A percentile compares a stretch with the other conserved stretches of the same genome.
These are phyloP conservation scores for Spilogale gracilis DNA, from an alignment of 2,113 vertebrate genomes.

Conservation along the genomic window DNA sequence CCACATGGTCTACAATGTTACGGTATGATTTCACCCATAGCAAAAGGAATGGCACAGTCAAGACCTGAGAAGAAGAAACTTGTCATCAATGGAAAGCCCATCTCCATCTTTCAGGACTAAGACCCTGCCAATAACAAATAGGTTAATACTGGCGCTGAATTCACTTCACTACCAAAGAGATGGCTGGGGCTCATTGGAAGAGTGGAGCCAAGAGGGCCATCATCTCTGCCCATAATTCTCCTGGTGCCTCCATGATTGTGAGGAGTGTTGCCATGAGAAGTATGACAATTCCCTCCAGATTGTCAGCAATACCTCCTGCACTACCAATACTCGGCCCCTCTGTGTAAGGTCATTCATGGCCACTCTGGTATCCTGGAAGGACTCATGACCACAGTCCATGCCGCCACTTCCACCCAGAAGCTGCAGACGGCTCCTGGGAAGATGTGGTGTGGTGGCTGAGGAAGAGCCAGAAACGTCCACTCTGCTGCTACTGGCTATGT, in stretches of 20 bases:
- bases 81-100: background rate
- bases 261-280: background rate
- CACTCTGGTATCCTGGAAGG: background rate
- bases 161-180: background rate
- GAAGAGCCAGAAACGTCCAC: background rate
- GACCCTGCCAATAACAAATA: background rate
- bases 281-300: background rate
- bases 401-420: background rate
- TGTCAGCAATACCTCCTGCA: background rate
- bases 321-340: background rate
- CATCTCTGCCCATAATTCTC: background rate
- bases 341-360: background rate
- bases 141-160: background rate
- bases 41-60: background rate
- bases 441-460: background rate
- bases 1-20: background rate
- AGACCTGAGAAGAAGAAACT: background rate
- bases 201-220: background rate
- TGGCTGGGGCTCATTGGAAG: background rate
- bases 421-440: background rate
- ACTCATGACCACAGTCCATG: background rate
- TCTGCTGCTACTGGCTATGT: background rate
- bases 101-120: background rate
- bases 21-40: background rate
- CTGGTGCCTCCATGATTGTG: background rate